Evolutionary conservation across 1,140 invertebrate genomes (phyloP), one percentile per base, ranked within the genome.

Genomic region (Agrilus planipennis): DNA sequence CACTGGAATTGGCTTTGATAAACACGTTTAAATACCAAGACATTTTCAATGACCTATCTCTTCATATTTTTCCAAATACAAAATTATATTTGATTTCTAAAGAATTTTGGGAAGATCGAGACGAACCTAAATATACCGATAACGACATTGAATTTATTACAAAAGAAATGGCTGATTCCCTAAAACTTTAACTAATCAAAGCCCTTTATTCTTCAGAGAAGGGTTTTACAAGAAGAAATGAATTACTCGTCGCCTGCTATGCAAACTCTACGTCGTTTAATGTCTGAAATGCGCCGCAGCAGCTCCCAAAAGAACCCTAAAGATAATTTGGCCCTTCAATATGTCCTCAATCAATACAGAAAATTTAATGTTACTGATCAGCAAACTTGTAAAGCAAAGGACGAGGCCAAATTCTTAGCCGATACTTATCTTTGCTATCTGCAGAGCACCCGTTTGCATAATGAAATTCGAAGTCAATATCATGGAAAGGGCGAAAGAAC

Each of bases 371-470:
- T 79, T 12, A 89, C 85, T 1, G 81, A 84, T 28, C 69, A 86
- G 55, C 77, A 84, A 47, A 55, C 80, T 0, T 91, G 87, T 52
- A 87, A 84, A 57, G 82, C 80, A 0, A 71, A 73, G 45, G 75
- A 85, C 56, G 86, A 89, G 56, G 75, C 86, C 52, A 64, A 77
- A 38, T 71, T 68, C 35, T 42, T 62, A 10, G 85, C 76, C 1
- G 67, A 77, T 27, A 81, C 79, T 0, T 91, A 89, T 58, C 62
- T 75, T 4, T 79, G 76, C 50, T 87, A 89, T 54, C 60, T 91
- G 27, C 59, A 68, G 30, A 81, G 81, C 47, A 62, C 67, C 1
- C 69, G 83, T 42, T 64, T 67, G 39, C 77, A 77, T 47, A 69
- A 76, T 45, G 75, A 84, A 57, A 74, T 89, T n/a, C 71, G 76